Conservation (phyloP, 2,888 invertebrate species). For the Aleiodes leptofemur region DNA sequence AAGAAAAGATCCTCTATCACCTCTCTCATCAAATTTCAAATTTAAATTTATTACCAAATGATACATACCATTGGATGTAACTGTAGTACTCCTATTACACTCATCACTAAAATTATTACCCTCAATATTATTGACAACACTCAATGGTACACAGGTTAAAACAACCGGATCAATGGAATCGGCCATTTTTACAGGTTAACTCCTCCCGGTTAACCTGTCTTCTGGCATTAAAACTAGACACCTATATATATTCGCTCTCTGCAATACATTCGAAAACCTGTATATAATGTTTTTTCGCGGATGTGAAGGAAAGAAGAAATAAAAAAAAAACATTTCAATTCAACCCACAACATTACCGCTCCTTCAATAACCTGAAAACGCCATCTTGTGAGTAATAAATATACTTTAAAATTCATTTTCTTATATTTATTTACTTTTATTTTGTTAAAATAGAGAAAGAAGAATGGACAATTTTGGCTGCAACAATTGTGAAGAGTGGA, state of each 20-base stretch:
- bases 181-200: constrained; percentile 67
- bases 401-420: not conserved
- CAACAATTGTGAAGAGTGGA: constrained; percentile 9
- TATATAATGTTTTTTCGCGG: constrained; percentile 30
- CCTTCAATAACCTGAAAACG: not conserved
- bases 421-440: not conserved
- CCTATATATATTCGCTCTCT: constrained; percentile 27
- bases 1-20: constrained; percentile 2
- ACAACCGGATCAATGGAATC: constrained; percentile 64
- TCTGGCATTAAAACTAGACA: constrained; percentile 20
- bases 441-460: not conserved
- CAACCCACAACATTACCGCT: no score
- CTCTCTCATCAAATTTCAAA: not conserved
- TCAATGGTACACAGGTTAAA: constrained; percentile 64
- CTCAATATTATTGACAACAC: constrained; percentile 59
- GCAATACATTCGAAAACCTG: constrained; percentile 33
- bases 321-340: constrained; percentile 17
- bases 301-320: not conserved
- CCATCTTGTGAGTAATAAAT: not conserved
- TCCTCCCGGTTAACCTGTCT: constrained; percentile 59
- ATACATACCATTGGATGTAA: constrained; percentile 35
- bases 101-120: constrained; percentile 36
- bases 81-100: constrained; percentile 6
- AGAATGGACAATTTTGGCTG: constrained; percentile 15
- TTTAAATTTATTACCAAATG: not conserved